A percentile compares a stretch with the other conserved stretches of the same genome.
phyloP scores from a whole-genome alignment of 1,140 invertebrate genomes.

The Drosophila arizonae region DNA sequence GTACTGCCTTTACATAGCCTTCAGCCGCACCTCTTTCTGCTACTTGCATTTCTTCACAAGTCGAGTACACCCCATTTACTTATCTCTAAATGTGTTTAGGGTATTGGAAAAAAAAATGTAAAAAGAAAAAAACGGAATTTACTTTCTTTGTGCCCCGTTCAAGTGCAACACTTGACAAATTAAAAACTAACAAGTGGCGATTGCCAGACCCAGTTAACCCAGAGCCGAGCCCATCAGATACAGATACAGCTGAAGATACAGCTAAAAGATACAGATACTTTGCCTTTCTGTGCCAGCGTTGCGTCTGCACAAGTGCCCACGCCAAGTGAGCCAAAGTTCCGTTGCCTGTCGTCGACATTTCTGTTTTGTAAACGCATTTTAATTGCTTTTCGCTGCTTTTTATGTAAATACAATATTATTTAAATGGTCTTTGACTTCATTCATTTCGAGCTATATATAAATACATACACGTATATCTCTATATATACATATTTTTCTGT shows the following conservation, averaged over 20 bases:
- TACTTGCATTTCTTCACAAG: too few relatives aligned
- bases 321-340: constrained; percentile 36
- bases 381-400: constrained; percentile 52
- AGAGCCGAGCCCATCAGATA: constrained; percentile 41
- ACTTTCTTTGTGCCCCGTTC: constrained; percentile 63
- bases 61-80: too few relatives aligned
- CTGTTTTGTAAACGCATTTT: constrained; percentile 62
- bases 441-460: constrained; percentile 27
- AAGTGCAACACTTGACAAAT: constrained; percentile 80
- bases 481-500: constrained; percentile 23
- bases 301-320: constrained; percentile 60
- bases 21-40: too few relatives aligned
- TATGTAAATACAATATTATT: constrained; percentile 77
- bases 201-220: constrained; percentile 54
- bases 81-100: background rate
- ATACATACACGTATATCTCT: background rate
- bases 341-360: constrained; percentile 27
- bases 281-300: constrained; percentile 49
- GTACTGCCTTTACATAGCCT: too few relatives aligned
- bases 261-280: constrained; percentile 14
- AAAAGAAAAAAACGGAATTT: constrained; percentile 58
- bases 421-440: constrained; percentile 57
- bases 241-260: constrained; percentile 28
- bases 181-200: constrained; percentile 70
- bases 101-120: background rate